Conservation (phyloP, 2,797 vertebrate genomes). For the Meriones psammophilus region DNA sequence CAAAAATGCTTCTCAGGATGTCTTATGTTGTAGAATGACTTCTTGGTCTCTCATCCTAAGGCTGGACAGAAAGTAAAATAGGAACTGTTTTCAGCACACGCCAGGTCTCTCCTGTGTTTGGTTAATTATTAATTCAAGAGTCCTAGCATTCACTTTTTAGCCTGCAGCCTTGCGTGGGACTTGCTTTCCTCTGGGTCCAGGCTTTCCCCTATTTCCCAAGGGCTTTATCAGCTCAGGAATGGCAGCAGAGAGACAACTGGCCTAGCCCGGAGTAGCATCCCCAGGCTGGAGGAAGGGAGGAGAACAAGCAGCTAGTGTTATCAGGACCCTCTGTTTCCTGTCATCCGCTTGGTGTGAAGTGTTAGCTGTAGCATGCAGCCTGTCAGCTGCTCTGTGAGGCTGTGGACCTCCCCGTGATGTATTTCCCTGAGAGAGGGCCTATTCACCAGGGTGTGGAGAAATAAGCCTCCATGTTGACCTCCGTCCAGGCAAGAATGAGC, state of each 20-base stretch:
- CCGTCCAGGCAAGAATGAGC: neutral
- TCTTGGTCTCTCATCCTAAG: neutral
- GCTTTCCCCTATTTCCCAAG: neutral
- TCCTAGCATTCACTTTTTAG: neutral
- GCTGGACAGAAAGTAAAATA: neutral
- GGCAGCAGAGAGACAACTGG: neutral
- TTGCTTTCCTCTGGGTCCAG: neutral
- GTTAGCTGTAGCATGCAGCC: neutral
- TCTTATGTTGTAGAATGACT: slow-evolving; percentile 22
- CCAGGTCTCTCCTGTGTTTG: neutral
- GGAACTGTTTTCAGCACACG: neutral
- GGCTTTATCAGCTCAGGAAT: slow-evolving; percentile 11
- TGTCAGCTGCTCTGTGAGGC: neutral
- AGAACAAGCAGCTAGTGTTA: neutral
- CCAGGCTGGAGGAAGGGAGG: neutral
- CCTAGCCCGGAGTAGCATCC: neutral
- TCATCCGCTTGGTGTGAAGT: neutral
- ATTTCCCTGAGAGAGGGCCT: neutral
- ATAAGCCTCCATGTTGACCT: neutral
- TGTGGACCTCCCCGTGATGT: neutral
- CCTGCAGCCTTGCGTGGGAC: neutral
- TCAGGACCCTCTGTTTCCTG: neutral
- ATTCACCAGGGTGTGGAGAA: neutral
- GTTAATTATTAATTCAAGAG: slow-evolving; percentile 23
- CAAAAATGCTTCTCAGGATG: neutral